These are phyloP conservation scores for Sturmia bella DNA, from an alignment of 2,888 invertebrate genomes.

Conservation along the genomic window DNA sequence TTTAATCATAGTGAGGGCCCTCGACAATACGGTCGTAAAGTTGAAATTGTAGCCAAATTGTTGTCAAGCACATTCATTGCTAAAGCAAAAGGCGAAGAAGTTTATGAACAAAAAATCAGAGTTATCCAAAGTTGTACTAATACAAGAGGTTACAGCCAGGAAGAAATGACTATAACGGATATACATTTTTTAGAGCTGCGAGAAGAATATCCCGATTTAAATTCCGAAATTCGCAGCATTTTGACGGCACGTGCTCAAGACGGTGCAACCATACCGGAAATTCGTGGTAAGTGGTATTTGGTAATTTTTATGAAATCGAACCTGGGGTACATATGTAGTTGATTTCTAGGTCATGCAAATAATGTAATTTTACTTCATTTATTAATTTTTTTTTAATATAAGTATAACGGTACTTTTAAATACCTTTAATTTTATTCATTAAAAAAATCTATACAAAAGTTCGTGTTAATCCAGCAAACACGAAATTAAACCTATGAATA, in stretches of 20 bases:
- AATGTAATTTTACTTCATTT: no score
- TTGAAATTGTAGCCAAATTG: constrained; percentile 74
- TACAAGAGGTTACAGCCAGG: neutral
- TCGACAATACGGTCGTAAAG: constrained; percentile 61
- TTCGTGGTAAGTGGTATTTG: constrained; percentile 76
- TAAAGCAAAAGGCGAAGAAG: neutral
- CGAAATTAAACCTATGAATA: no score
- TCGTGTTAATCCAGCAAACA: no score
- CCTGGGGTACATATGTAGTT: no score
- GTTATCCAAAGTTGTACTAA: constrained; percentile 27
- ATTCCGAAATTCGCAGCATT: constrained; percentile 78
- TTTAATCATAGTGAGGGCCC: constrained; percentile 43
- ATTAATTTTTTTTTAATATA: no score
- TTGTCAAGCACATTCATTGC: constrained; percentile 75
- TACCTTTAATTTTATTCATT: no score
- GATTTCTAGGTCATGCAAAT: no score
- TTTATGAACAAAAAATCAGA: constrained; percentile 3
- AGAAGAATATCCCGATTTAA: constrained; percentile 77
- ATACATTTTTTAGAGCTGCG: constrained; percentile 74
- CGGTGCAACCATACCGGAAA: constrained; percentile 79
- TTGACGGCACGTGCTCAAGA: constrained; percentile 78
- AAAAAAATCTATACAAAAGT: no score
- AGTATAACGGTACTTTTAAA: no score
- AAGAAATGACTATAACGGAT: constrained; percentile 77
- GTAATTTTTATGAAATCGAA: neutral